Percentiles rank a stretch among this genome's conserved stretches.
Evolutionary conservation across 1,140 invertebrate species (phyloP).

Genomic region (Cataglyphis hispanica): DNA sequence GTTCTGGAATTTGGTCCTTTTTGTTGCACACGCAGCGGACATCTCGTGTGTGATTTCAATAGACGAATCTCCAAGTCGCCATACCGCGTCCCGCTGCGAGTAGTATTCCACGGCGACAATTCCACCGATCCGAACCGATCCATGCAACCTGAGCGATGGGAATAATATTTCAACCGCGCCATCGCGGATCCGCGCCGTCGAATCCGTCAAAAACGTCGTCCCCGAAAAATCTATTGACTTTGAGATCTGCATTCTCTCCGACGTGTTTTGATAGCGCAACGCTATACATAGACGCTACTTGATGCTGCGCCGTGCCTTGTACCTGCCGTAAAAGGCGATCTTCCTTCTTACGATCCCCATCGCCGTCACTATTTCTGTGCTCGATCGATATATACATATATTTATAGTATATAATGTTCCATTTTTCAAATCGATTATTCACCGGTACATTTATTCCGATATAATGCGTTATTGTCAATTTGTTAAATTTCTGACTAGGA

Average conservation of each 20-base stretch:
- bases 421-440: neutral
- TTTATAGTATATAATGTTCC: too few species aligned
- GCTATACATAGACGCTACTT: neutral
- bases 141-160: conserved; percentile 17
- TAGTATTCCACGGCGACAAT: conserved; percentile 72
- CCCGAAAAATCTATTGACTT: conserved; percentile 62
- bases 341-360: neutral
- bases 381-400: too few species aligned
- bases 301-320: neutral
- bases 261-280: neutral
- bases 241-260: conserved; percentile 28
- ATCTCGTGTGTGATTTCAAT: conserved; percentile 72
- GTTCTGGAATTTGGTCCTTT: conserved; percentile 82
- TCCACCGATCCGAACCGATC: conserved; percentile 25
- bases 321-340: neutral
- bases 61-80: conserved; percentile 73
- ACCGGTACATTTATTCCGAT: neutral
- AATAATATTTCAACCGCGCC: conserved; percentile 70
- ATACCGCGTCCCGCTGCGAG: conserved; percentile 74
- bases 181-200: neutral
- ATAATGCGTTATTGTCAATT: neutral
- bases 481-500: too few species aligned
- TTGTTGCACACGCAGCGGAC: conserved; percentile 63
- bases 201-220: conserved; percentile 45
- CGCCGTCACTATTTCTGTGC: too few species aligned